These are phyloP conservation scores for Vulpes ferrilata DNA, from an alignment of 2,113 vertebrate species.

Conservation along the genomic window DNA sequence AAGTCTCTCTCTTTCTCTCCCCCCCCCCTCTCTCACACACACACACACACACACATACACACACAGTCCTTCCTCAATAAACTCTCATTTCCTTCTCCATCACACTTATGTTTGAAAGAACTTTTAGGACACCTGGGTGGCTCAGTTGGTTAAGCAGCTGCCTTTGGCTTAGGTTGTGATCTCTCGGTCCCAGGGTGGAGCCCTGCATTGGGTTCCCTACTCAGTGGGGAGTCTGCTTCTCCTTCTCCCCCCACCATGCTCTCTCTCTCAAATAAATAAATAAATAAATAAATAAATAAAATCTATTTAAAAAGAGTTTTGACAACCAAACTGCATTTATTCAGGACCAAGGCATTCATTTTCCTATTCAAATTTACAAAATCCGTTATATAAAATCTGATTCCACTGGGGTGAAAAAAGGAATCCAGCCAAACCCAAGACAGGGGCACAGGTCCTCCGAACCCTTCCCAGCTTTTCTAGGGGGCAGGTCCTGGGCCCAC, in stretches of 20 bases:
- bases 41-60: too few relatives aligned
- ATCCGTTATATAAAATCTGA: not conserved
- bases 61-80: not conserved
- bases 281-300: not conserved
- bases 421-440: not conserved
- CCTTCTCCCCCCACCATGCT: not conserved
- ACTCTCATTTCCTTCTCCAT: not conserved
- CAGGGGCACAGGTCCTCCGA: not conserved
- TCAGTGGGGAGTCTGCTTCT: not conserved
- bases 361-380: not conserved
- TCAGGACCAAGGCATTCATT: not conserved
- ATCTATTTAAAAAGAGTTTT: not conserved
- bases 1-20: not conserved
- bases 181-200: too few relatives aligned
- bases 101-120: not conserved
- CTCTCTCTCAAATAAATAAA: not conserved
- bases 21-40: too few relatives aligned
- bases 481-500: not conserved
- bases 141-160: too few relatives aligned
- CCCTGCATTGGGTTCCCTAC: too few relatives aligned
- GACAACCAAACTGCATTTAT: conserved; percentile 27
- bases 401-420: not conserved
- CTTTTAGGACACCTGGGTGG: not conserved
- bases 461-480: not conserved
- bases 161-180: too few relatives aligned